Conservation (phyloP, 2,113 vertebrate species). For the Rhinopomastus cyanomelas region DNA sequence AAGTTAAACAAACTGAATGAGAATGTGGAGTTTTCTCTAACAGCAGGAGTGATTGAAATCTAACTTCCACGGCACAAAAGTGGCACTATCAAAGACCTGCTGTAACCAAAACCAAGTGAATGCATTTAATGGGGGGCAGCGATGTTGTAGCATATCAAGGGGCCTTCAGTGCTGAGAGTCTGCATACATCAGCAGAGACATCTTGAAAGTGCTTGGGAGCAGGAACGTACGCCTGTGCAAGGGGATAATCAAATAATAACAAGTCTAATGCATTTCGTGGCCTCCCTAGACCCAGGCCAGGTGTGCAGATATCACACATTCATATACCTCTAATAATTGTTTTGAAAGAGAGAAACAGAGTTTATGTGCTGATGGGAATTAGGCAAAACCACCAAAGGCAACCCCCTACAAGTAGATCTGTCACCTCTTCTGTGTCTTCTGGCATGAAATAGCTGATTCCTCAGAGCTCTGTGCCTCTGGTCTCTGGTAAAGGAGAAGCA, state of each 20-base stretch:
- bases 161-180: background rate
- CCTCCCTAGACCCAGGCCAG: background rate
- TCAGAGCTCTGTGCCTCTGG: background rate
- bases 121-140: background rate
- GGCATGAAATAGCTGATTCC: background rate
- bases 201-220: background rate
- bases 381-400: background rate
- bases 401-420: background rate
- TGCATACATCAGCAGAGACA: background rate
- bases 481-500: background rate
- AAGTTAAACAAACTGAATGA: background rate
- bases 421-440: background rate
- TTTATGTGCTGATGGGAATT: background rate
- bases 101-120: background rate
- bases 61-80: background rate
- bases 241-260: conserved; percentile 38
- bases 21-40: background rate
- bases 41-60: background rate
- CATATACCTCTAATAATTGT: background rate
- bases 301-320: background rate
- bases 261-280: background rate
- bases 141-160: background rate
- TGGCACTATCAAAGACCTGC: background rate
- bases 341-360: background rate
- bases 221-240: background rate